Evolutionary conservation across 92 coral and sea anemone species (phyloP).

Genomic region (Ricordea florida): DNA sequence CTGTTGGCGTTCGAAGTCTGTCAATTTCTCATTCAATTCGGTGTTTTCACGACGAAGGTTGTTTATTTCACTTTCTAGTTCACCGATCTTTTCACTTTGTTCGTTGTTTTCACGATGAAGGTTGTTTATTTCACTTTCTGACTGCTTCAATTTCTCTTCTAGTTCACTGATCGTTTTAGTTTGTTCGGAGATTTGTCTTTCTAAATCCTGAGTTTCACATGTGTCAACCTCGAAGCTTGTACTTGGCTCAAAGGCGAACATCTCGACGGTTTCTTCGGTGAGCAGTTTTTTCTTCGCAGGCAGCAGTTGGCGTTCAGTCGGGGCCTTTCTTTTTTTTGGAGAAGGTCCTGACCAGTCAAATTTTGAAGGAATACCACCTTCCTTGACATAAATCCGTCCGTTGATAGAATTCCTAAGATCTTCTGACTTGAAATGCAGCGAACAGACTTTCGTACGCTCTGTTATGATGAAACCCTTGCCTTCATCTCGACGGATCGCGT

Average conservation of each 20-base stretch:
- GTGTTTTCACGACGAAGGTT: neutral
- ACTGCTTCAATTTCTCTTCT: too few relatives aligned
- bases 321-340: too few relatives aligned
- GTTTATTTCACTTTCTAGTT: too few relatives aligned
- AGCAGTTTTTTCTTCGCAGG: neutral
- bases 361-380: constrained; percentile 33
- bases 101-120: too few relatives aligned
- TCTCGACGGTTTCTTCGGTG: too few relatives aligned
- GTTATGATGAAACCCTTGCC: constrained; percentile 37
- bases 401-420: constrained; percentile 27
- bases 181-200: too few relatives aligned
- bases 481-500: constrained; percentile 50
- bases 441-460: constrained; percentile 53
- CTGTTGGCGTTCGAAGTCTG: neutral
- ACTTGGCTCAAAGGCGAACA: too few relatives aligned
- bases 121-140: too few relatives aligned
- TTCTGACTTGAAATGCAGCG: constrained; percentile 40
- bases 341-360: constrained; percentile 63
- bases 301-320: neutral
- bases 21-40: neutral
- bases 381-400: constrained; percentile 18
- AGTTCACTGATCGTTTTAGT: too few relatives aligned
- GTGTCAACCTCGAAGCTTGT: too few relatives aligned
- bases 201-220: too few relatives aligned
- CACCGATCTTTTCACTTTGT: too few relatives aligned